Base-by-base conservation (phyloP, 2,888 invertebrate genomes). In the Lithosia quadra region DNA sequence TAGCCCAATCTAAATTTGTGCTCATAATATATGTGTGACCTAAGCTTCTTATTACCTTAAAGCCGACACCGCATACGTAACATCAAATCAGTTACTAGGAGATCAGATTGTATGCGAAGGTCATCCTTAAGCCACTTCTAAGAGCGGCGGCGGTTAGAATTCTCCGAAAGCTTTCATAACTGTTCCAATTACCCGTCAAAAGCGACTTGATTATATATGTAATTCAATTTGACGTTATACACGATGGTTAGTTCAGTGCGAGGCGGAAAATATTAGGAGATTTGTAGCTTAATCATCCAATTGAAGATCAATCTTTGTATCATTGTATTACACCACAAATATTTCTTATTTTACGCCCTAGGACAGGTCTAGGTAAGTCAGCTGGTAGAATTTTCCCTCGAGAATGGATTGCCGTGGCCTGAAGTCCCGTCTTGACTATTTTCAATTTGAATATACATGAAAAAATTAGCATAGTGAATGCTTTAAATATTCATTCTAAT, bases 181-280 rank as follows among this genome's bases (percentile, higher is more conserved):
- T 62, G n/a, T 24, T 60, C 21, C 55, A 66, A 66, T 66, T 61
- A 66, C 39, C 39, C 22, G 10, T 53, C 36, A 39, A 69, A 65
- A 74, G 67, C 49, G 56, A 70, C 72, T 67, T 72, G 64, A 71
- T 80, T 75, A 77, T 58, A 70, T 68, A 56, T 61, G 63, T 75
- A 71, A 78, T 78, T 73, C 68, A 68, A 78, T 75, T 36, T 67
- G 49, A 28, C 36, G 62, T 21, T 63, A 65, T 53, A 67, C 63
- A 62, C 63, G 61, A 75, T 36, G 61, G 22, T 49, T 65, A 58
- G 59, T 68, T 68, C 65, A 33, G 53, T 65, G 33, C 43, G 65
- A 65, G n/a, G 39, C 11, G 39, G 28, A 67, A 62, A 71, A 69
- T 65, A 71, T 63, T 55, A 22, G 15, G n/a, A 55, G 71, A 69